Conservation (phyloP, 2,888 invertebrate species). For the Terebella lapidaria region DNA sequence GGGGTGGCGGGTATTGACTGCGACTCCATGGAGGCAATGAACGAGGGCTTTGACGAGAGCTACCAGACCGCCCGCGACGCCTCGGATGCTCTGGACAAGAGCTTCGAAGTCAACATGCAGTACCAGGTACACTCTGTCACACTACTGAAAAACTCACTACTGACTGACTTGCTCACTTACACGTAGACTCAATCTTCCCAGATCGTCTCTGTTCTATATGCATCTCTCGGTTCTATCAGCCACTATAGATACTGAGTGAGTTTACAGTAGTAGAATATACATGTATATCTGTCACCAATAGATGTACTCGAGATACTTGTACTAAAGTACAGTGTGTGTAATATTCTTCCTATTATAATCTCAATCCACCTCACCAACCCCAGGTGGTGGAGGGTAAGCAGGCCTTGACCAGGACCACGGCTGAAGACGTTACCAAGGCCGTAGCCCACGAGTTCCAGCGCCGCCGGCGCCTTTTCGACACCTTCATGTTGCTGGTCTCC, state of each 20-base stretch:
- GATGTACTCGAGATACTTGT: not conserved
- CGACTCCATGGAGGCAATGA: constrained; percentile 30
- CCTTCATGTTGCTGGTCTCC: constrained; percentile 57
- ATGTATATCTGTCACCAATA: not conserved
- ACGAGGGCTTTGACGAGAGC: constrained; percentile 36
- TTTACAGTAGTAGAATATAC: not conserved
- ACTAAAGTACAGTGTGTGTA: not conserved
- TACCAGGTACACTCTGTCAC: constrained; percentile 34
- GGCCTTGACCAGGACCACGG: constrained; percentile 35
- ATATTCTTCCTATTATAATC: no score
- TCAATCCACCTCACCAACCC: constrained; percentile 1
- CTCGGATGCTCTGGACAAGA: constrained; percentile 29
- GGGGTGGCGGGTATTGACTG: constrained; percentile 32
- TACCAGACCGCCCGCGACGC: constrained; percentile 32
- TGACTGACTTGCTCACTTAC: no score
- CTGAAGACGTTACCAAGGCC: constrained; percentile 37
- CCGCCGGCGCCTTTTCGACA: constrained; percentile 30
- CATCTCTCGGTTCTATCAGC: no score
- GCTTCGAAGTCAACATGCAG: constrained; percentile 35
- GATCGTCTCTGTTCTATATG: not conserved
- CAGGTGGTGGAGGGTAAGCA: constrained; percentile 33
- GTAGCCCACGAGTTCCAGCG: constrained; percentile 38
- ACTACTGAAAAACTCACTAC: no score
- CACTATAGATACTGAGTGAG: no score
- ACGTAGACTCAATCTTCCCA: no score